Conservation (phyloP, 2,888 invertebrate genomes). For the Dione juno region DNA sequence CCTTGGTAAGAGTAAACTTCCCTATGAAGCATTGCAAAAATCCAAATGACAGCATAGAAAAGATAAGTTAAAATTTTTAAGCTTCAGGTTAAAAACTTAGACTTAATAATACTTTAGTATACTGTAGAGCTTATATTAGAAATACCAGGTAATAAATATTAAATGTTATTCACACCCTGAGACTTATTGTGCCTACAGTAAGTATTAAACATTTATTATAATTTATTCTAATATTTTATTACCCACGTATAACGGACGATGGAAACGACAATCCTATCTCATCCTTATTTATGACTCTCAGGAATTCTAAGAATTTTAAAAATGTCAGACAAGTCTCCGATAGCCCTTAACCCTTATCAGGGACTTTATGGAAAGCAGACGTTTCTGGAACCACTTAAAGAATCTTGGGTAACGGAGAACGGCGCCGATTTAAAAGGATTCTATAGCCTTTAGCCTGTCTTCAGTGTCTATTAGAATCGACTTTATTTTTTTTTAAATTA, state of each 20-base stretch:
- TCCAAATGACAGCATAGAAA: no score
- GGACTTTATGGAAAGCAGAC: constrained; percentile 71
- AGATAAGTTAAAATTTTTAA: no score
- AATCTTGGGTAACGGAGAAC: constrained; percentile 44
- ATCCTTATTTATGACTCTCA: constrained; percentile 33
- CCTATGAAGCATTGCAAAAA: no score
- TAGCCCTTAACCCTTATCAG: constrained; percentile 66
- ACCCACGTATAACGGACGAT: constrained; percentile 2
- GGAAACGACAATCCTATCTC: constrained; percentile 32
- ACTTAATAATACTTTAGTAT: no score
- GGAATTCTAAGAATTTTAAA: constrained; percentile 49
- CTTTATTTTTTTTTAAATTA: constrained; percentile 42
- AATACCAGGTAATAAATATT: neutral
- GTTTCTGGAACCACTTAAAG: constrained; percentile 64
- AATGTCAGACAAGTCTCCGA: constrained; percentile 48
- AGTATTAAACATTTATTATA: constrained; percentile 11
- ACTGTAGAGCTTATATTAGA: neutral
- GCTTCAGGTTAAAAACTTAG: no score
- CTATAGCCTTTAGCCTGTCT: constrained; percentile 44
- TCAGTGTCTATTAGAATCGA: constrained; percentile 54
- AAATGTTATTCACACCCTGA: neutral
- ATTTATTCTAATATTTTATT: constrained; percentile 19
- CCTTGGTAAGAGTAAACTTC: no score
- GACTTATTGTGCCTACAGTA: neutral
- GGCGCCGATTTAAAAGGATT: constrained; percentile 48